A percentile compares a stretch with the other conserved stretches of the same genome.
Evolutionary conservation across 2,113 vertebrate species (phyloP).

Genomic region (Bufo bufo): DNA sequence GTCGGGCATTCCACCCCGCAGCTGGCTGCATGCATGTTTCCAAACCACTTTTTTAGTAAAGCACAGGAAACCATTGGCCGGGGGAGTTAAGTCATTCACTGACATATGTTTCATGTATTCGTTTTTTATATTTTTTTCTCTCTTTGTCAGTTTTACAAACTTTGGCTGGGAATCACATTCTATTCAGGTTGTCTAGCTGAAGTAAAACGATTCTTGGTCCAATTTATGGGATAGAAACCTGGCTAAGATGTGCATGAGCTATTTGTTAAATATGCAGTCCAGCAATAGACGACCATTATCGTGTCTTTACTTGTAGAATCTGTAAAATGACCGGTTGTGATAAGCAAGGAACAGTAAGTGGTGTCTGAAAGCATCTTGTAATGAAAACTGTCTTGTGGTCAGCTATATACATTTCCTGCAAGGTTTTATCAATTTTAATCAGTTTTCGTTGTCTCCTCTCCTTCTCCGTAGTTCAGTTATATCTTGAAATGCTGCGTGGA

Average conservation of each 20-base stretch:
- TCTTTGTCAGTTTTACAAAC: conserved; percentile 49
- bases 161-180: conserved; percentile 36
- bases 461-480: background rate
- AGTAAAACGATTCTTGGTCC: conserved; percentile 5
- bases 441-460: conserved; percentile 43
- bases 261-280: conserved; percentile 30
- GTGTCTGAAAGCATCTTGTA: conserved; percentile 49
- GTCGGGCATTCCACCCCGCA: conserved; percentile 56
- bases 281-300: conserved; percentile 39
- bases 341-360: conserved; percentile 26
- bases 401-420: conserved; percentile 45
- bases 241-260: conserved; percentile 13
- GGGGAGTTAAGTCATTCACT: conserved; percentile 43
- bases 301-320: conserved; percentile 46
- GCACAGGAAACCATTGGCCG: conserved; percentile 55
- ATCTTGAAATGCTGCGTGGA: conserved; percentile 33
- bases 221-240: conserved; percentile 46
- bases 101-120: conserved; percentile 58
- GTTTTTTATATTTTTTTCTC: conserved; percentile 31
- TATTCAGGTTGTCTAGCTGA: conserved; percentile 45
- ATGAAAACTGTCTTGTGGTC: conserved; percentile 39
- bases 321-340: conserved; percentile 45
- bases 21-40: conserved; percentile 57
- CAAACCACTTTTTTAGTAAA: conserved; percentile 53
- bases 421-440: conserved; percentile 56